Base-by-base conservation (phyloP, 1,140 invertebrate species). In the Papilio xuthus region DNA sequence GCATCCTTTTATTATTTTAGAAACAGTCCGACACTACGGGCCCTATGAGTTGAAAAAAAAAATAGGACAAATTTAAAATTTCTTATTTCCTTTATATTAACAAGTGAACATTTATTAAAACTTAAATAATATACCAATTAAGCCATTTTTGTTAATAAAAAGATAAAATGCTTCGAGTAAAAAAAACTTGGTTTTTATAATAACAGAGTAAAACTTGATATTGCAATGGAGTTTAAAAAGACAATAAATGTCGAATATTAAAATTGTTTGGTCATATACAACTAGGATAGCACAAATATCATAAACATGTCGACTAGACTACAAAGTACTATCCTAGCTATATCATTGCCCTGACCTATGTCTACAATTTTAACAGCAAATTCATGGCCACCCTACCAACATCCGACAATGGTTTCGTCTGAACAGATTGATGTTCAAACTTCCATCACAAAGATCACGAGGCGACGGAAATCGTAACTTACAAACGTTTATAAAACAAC, bases 1-100 rank as follows among this genome's bases (percentile, higher is more conserved):
- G 69, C 81, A 76, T 86, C 84, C 78, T 83, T 85, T 85, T 85
- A 83, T 85, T 85, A 84, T 85, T 85, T 84, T 83, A 78, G 80
- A 78, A 79, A 7, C 53, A 9, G 26, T 23, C 74, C 74, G 74
- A 73, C 71, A 42, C 26, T 60, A 76, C 13, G 47, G n/a, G 12
- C 13, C 9, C 26, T 8, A 32, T 67, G 13, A 67, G 0, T 8
- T 32, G 23, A 28, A 28, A 15, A 67, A n/a, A 32, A 15, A 67
- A 15, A 28, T 67, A 32, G 60, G 60, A 67, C 13, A 67, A 67
- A 32, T 13, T 67, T 18, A 15, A 67, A 67, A 12, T 23, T 23
- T 20, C n/a, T 8, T 56, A 56, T 26, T 26, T 26, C 1, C 23
- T 13, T 12, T 60, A 4, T 4, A 60, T 69, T 18, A 69, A 69